Evolutionary conservation across 2,888 invertebrate species (phyloP).

Genomic region (Eretmocerus hayati): DNA sequence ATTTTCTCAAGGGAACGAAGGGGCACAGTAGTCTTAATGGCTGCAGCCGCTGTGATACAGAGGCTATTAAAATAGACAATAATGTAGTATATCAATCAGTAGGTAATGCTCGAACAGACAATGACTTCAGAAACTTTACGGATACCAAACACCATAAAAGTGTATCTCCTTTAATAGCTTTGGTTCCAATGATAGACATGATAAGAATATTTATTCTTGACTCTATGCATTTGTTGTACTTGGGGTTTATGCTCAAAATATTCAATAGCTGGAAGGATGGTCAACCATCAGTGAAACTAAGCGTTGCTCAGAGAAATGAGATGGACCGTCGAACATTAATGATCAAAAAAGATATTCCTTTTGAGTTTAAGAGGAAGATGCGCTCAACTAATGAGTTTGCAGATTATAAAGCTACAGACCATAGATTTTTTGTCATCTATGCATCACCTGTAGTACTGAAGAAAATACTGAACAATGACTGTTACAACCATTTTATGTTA

Average conservation of each 20-base stretch:
- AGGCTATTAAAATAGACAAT: slow-evolving; percentile 9
- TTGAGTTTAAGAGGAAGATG: neutral
- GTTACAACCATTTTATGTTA: neutral
- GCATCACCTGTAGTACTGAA: neutral
- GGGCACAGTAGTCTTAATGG: slow-evolving; percentile 22
- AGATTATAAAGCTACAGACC: neutral
- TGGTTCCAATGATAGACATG: slow-evolving; percentile 17
- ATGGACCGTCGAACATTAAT: neutral
- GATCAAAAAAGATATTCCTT: neutral
- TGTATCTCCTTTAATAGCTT: slow-evolving; percentile 9
- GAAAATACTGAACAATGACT: neutral
- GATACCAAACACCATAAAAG: slow-evolving; percentile 18
- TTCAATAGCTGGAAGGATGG: slow-evolving; percentile 4
- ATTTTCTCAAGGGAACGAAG: slow-evolving; percentile 21
- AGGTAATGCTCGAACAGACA: slow-evolving; percentile 7
- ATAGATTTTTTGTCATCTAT: neutral
- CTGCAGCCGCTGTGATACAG: slow-evolving; percentile 21
- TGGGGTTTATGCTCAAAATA: slow-evolving; percentile 2
- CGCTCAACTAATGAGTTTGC: neutral
- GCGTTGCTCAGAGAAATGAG: neutral
- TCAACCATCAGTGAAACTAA: neutral
- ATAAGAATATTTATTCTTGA: slow-evolving; percentile 19
- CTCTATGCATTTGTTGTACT: slow-evolving; percentile 19
- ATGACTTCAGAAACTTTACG: slow-evolving; percentile 8
- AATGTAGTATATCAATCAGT: slow-evolving; percentile 1